Conservation (phyloP, 2,888 invertebrate genomes). For the Ophion ventricosus region DNA sequence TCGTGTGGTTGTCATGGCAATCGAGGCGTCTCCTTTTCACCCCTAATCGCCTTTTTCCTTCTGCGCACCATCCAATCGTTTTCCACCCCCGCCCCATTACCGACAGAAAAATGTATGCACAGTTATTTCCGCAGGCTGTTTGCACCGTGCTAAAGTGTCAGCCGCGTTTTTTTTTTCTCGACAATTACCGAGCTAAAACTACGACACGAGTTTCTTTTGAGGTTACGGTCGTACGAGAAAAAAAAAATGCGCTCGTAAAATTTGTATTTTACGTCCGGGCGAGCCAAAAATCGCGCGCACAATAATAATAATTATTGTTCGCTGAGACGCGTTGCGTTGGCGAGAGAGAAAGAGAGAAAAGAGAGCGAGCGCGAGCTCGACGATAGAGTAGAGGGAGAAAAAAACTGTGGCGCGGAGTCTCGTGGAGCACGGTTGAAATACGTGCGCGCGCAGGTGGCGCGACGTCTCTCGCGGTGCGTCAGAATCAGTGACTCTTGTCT, state of each 20-base stretch:
- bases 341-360: conserved; percentile 30
- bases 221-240: not conserved
- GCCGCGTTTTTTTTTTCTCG: not conserved
- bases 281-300: not conserved
- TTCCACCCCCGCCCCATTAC: not conserved
- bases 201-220: not conserved
- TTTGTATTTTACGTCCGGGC: conserved; percentile 17
- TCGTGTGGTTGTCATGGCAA: conserved; percentile 54
- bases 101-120: not conserved
- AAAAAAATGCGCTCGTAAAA: conserved; percentile 13
- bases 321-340: conserved; percentile 13
- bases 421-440: conserved; percentile 61
- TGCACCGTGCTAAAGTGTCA: not conserved
- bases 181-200: not conserved
- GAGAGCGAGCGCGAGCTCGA: conserved; percentile 32
- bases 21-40: conserved; percentile 49
- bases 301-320: conserved; percentile 35
- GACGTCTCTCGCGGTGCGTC: conserved; percentile 79
- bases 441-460: conserved; percentile 82
- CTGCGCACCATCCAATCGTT: conserved; percentile 31
- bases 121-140: not conserved
- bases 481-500: conserved; percentile 77
- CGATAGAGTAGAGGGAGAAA: conserved; percentile 30
- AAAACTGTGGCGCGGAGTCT: conserved; percentile 39
- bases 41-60: conserved; percentile 23